Evolutionary conservation across 1,140 invertebrate genomes (phyloP).

Genomic region (Euwallacea fornicatus): DNA sequence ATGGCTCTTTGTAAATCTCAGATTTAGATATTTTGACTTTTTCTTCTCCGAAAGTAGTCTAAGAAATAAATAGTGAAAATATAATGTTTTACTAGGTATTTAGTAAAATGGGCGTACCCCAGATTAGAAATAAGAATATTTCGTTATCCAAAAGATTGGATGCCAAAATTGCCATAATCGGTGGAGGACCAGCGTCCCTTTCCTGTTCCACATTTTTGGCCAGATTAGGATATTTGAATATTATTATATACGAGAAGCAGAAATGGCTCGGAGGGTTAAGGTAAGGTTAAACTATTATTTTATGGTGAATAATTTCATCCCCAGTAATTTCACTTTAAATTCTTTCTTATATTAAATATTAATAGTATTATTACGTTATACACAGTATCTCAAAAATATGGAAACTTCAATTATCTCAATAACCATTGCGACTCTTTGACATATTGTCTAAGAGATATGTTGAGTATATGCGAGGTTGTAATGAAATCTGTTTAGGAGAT

Average conservation of each 20-base stretch:
- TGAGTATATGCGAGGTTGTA: no score
- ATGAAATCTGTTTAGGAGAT: no score
- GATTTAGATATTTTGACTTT: no score
- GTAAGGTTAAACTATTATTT: slow-evolving; percentile 53
- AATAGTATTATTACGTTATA: no score
- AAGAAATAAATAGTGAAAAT: not conserved
- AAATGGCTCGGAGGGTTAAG: slow-evolving; percentile 86
- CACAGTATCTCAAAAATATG: no score
- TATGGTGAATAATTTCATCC: not conserved
- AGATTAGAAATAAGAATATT: slow-evolving; percentile 75
- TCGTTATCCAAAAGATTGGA: slow-evolving; percentile 61
- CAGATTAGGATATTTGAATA: slow-evolving; percentile 85
- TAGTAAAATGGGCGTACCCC: slow-evolving; percentile 82
- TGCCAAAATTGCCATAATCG: slow-evolving; percentile 85
- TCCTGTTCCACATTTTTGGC: slow-evolving; percentile 96
- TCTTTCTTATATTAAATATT: no score
- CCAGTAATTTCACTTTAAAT: no score
- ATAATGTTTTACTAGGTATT: not conserved
- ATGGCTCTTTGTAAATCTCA: no score
- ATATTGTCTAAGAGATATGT: no score
- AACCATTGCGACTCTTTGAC: no score
- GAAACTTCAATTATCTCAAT: no score
- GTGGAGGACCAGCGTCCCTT: slow-evolving; percentile 94
- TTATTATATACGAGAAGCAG: slow-evolving; percentile 93
- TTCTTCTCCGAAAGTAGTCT: no score